Evolutionary conservation across 1,140 invertebrate genomes (phyloP).

Genomic region (Patella vulgata): DNA sequence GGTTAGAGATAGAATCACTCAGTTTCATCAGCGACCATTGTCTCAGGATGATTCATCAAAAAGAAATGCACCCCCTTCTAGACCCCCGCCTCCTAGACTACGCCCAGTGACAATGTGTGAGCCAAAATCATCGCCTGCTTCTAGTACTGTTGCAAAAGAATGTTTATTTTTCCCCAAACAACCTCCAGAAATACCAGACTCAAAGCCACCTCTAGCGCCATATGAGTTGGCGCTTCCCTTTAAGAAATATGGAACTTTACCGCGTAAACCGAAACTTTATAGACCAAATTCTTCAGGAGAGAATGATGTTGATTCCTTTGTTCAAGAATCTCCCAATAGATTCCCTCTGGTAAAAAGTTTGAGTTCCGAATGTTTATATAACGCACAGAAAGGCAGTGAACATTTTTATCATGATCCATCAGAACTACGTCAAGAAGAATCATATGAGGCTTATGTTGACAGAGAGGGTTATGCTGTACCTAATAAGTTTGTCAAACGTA

Average conservation of each 20-base stretch:
- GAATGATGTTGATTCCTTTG: background rate
- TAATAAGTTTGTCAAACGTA: constrained; percentile 30
- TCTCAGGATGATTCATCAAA: constrained; percentile 2
- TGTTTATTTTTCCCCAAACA: no score
- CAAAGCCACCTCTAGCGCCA: no score
- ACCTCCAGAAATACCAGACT: background rate
- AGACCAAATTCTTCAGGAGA: background rate
- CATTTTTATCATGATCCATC: constrained; percentile 1
- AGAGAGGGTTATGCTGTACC: constrained; percentile 48
- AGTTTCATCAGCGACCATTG: constrained; percentile 7
- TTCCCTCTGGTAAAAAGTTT: constrained; percentile 35
- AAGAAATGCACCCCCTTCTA: constrained; percentile 20
- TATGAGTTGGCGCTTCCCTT: no score
- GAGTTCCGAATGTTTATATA: constrained; percentile 35
- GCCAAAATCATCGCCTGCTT: background rate
- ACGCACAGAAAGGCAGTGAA: background rate
- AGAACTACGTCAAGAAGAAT: constrained; percentile 9
- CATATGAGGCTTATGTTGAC: constrained; percentile 41
- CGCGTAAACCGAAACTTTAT: no score
- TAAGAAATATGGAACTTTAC: no score
- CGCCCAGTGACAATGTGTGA: constrained; percentile 24
- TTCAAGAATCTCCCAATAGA: constrained; percentile 1
- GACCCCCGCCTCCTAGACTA: constrained; percentile 31
- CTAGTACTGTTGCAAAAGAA: background rate
- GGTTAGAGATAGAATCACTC: constrained; percentile 19